Percentiles rank a stretch among this genome's conserved stretches.
Conservation (phyloP, 2,797 vertebrate species). For the Enoplosus armatus region DNA sequence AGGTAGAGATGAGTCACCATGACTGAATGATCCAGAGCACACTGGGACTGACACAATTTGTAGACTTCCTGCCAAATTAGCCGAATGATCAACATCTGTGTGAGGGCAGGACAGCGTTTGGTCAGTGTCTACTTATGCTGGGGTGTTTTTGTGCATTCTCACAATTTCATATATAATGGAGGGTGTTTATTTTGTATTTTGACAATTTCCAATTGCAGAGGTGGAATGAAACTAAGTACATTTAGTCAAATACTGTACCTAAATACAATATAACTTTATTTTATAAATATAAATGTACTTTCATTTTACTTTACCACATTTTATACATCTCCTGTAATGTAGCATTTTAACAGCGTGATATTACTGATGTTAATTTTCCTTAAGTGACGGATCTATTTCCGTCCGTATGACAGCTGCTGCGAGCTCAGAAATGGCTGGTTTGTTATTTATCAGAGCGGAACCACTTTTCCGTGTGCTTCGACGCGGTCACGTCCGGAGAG, state of each 20-base stretch:
- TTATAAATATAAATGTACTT: too few relatives aligned
- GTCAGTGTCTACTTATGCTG: not conserved
- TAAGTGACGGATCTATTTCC: not conserved
- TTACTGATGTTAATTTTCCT: not conserved
- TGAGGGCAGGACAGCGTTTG: not conserved
- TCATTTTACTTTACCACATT: not conserved
- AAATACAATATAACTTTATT: not conserved
- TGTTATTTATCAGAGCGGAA: constrained; percentile 29
- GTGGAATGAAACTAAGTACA: not conserved
- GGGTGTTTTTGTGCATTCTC: not conserved
- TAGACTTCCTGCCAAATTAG: constrained; percentile 60
- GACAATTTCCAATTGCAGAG: not conserved
- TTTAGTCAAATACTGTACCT: not conserved
- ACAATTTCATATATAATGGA: not conserved
- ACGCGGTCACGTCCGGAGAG: constrained; percentile 37
- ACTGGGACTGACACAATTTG: constrained; percentile 10
- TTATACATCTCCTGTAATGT: not conserved
- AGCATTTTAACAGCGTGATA: not conserved
- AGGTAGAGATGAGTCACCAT: constrained; percentile 55
- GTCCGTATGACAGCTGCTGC: not conserved
- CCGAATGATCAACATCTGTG: constrained; percentile 68
- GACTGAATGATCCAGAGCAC: not conserved
- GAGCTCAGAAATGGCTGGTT: not conserved
- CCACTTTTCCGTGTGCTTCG: not conserved
- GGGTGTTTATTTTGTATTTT: not conserved